Percentiles rank a stretch among this genome's conserved stretches.
These are phyloP conservation scores for Andrena bicolor DNA, from an alignment of 2,888 invertebrate genomes.

Conservation along the genomic window DNA sequence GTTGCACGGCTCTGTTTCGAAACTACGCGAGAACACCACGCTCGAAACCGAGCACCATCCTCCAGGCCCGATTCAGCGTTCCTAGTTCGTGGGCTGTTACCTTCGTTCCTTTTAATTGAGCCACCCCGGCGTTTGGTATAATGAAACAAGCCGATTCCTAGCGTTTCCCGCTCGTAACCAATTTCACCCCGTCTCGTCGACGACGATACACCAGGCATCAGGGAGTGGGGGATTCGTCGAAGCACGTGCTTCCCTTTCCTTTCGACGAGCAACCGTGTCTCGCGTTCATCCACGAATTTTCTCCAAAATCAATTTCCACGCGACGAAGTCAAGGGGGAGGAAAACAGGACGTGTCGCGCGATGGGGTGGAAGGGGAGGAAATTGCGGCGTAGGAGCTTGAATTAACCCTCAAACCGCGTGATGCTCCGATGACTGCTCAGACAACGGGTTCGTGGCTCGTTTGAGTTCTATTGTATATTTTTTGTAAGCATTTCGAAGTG, in stretches of 20 bases:
- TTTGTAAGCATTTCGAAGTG: too few species aligned
- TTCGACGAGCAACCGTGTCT: background rate
- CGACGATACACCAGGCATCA: background rate
- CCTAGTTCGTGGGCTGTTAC: background rate
- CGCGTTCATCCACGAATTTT: constrained; percentile 2
- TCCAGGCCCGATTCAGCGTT: background rate
- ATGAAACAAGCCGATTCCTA: background rate
- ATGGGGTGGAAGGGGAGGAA: background rate
- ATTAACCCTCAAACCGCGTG: background rate
- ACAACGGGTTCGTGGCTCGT: background rate
- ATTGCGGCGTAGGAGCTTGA: constrained; percentile 16
- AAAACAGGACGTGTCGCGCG: constrained; percentile 5
- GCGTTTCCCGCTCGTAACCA: background rate
- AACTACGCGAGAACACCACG: constrained; percentile 9
- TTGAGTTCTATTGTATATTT: too few species aligned
- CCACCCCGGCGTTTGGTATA: background rate
- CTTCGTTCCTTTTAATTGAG: constrained; percentile 6
- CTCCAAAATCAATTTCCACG: constrained; percentile 26
- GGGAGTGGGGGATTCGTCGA: background rate
- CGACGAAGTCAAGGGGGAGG: background rate
- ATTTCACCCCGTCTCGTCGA: background rate
- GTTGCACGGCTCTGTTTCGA: background rate
- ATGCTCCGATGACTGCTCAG: background rate
- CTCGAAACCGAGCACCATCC: background rate
- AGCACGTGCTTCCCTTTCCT: background rate